phyloP scores from a whole-genome alignment of 2,888 invertebrate species.

The Odontocerum albicorne region DNA sequence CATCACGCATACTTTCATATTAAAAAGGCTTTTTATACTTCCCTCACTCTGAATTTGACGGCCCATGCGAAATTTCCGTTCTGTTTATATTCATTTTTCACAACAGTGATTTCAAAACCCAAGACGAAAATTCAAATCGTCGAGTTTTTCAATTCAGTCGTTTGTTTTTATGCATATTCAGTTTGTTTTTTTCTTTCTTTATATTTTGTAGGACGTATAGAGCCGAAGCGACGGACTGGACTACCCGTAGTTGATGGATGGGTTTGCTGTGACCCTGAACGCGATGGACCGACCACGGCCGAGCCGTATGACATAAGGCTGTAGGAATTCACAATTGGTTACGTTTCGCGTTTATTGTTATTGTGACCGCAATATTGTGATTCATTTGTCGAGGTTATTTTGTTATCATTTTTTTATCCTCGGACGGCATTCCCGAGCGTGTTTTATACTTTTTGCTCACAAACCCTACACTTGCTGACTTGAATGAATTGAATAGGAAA shows the following conservation, averaged over 20 bases:
- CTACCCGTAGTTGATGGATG: no score
- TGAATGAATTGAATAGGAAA: no score
- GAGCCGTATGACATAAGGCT: background rate
- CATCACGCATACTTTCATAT: no score
- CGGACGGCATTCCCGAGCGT: constrained; percentile 2
- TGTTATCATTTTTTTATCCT: background rate
- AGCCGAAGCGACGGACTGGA: no score
- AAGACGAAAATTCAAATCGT: no score
- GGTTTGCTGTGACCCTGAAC: no score
- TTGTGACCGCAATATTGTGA: background rate
- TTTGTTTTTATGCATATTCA: background rate
- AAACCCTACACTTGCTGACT: background rate
- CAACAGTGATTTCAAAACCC: no score
- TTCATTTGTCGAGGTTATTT: constrained; percentile 3
- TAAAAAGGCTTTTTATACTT: no score
- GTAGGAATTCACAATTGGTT: background rate
- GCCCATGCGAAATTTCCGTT: no score
- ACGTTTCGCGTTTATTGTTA: background rate
- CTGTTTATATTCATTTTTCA: no score
- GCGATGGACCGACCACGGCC: background rate
- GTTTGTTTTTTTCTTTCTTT: background rate
- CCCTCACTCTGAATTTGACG: no score
- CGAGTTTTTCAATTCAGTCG: background rate
- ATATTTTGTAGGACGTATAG: background rate
- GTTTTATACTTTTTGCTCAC: background rate